Conservation (phyloP, 2,113 vertebrate genomes). For the Cyphomyrus discorhynchus region DNA sequence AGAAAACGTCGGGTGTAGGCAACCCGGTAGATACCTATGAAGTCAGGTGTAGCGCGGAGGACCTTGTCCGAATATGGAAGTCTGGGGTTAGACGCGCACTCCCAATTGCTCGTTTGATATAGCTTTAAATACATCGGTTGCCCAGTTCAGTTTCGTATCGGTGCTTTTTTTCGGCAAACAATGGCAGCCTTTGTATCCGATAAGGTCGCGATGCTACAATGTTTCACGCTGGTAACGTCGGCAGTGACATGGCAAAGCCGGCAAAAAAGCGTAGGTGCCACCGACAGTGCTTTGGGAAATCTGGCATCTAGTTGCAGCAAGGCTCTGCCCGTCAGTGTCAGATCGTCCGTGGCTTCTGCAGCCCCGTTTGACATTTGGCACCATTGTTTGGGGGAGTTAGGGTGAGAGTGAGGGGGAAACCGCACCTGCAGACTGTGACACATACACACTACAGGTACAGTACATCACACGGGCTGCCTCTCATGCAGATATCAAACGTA, state of each 20-base stretch:
- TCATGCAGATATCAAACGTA: neutral
- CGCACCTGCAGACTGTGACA: neutral
- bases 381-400: neutral
- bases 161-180: neutral
- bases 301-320: neutral
- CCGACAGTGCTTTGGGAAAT: neutral
- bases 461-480: neutral
- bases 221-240: neutral
- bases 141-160: neutral
- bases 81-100: neutral
- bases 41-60: neutral
- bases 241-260: neutral
- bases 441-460: neutral
- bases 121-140: neutral
- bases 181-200: neutral
- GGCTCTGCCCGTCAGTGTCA: neutral
- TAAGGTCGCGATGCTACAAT: neutral
- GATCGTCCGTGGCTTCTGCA: neutral
- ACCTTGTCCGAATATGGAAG: neutral
- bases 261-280: neutral
- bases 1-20: neutral
- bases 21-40: neutral
- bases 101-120: neutral
- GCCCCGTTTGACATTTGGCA: neutral
- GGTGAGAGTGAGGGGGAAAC: neutral